A percentile compares a stretch with the other conserved stretches of the same genome.
Evolutionary conservation across 1,140 invertebrate genomes (phyloP).

Genomic region (Coelopa frigida): DNA sequence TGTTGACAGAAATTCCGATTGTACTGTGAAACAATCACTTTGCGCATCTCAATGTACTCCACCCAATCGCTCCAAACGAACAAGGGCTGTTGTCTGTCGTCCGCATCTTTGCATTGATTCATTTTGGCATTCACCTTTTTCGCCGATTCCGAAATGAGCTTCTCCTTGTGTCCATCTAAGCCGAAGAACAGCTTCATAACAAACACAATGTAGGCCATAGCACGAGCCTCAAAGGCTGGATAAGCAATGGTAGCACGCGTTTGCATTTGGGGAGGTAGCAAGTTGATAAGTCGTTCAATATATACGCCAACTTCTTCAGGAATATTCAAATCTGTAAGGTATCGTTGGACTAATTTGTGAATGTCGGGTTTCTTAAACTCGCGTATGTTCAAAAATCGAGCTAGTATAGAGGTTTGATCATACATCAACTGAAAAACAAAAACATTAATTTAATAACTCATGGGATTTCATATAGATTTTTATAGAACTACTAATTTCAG

Average conservation of each 20-base stretch:
- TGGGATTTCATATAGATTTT: too few species aligned
- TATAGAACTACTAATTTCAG: too few species aligned
- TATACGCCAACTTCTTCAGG: constrained; percentile 42
- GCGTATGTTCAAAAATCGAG: constrained; percentile 23
- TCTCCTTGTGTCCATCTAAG: constrained; percentile 57
- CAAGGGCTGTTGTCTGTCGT: constrained; percentile 29
- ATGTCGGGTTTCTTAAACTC: constrained; percentile 48
- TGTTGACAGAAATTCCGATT: constrained; percentile 49
- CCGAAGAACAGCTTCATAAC: constrained; percentile 55
- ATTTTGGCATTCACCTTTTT: constrained; percentile 44
- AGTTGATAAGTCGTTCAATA: constrained; percentile 35
- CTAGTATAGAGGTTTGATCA: constrained; percentile 11
- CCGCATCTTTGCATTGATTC: background rate
- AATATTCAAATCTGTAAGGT: constrained; percentile 51
- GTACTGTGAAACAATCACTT: constrained; percentile 45
- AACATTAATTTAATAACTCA: background rate
- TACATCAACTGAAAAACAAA: constrained; percentile 5
- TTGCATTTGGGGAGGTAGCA: constrained; percentile 44
- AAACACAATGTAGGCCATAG: constrained; percentile 56
- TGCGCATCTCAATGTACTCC: constrained; percentile 53
- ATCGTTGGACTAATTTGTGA: constrained; percentile 44
- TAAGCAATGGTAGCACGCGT: constrained; percentile 11
- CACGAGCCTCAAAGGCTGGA: constrained; percentile 56
- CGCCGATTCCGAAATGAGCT: constrained; percentile 50
- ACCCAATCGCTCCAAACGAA: constrained; percentile 60